A percentile compares a stretch with the other conserved stretches of the same genome.
Conservation (phyloP, 2,797 vertebrate species). For the Agapornis canus region DNA sequence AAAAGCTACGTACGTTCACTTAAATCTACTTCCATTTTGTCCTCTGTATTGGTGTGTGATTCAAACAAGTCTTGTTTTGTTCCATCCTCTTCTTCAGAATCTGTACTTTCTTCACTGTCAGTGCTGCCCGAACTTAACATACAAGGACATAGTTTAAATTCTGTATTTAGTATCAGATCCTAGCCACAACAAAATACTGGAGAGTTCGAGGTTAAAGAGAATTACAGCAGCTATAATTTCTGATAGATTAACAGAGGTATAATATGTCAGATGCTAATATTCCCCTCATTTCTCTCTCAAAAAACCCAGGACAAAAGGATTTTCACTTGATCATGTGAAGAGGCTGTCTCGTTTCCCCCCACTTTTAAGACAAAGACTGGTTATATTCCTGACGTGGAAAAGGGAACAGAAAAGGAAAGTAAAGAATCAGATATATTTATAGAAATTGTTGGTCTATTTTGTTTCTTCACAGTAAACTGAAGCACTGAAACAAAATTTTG, state of each 20-base stretch:
- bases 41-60: slow-evolving; percentile 82
- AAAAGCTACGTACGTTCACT: slow-evolving; percentile 75
- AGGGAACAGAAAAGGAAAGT: neutral
- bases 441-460: neutral
- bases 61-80: slow-evolving; percentile 90
- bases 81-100: slow-evolving; percentile 94
- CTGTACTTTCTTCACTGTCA: slow-evolving; percentile 97
- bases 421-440: neutral
- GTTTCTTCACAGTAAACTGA: neutral
- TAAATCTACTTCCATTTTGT: slow-evolving; percentile 96
- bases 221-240: neutral
- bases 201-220: neutral
- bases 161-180: neutral
- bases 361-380: neutral
- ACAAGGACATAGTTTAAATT: neutral
- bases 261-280: neutral
- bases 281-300: neutral
- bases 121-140: slow-evolving; percentile 92
- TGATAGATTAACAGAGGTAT: neutral
- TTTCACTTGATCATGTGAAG: neutral
- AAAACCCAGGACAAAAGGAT: neutral
- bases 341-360: neutral
- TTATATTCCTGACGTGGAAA: neutral
- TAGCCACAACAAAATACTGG: neutral
- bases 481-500: neutral